phyloP scores from a whole-genome alignment of 2,797 vertebrate genomes.

The Limosa lapponica region DNA sequence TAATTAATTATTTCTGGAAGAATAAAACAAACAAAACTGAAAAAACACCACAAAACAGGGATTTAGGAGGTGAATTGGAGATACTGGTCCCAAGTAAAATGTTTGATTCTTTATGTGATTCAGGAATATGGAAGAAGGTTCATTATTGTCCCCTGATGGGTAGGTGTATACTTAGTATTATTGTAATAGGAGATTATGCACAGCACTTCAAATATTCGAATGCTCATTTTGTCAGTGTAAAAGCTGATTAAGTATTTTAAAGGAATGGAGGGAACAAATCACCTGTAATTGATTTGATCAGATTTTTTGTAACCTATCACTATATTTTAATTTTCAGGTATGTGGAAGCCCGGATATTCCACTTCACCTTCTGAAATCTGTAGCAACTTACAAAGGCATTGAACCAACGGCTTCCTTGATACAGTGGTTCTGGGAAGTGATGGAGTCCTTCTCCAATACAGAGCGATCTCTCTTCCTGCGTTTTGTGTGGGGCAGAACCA shows the following conservation, averaged over 20 bases:
- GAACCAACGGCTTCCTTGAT: conserved; percentile 92
- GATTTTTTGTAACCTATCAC: not conserved
- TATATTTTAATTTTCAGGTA: conserved; percentile 78
- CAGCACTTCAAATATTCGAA: not conserved
- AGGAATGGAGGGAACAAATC: not conserved
- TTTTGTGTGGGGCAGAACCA: conserved; percentile 97
- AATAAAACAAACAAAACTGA: not conserved
- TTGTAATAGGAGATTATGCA: not conserved
- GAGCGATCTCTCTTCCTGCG: conserved; percentile 97
- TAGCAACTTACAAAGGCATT: conserved; percentile 96
- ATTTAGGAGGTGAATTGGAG: not conserved
- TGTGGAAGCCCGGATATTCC: conserved; percentile 99
- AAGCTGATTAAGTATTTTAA: not conserved
- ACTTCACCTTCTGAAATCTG: conserved; percentile 95
- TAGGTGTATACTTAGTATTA: not conserved
- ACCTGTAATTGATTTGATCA: not conserved
- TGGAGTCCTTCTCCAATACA: conserved; percentile 98
- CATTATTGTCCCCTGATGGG: not conserved
- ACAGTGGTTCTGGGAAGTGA: conserved; percentile 99
- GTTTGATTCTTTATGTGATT: not conserved
- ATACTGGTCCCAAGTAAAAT: not conserved
- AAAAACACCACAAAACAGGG: fast-evolving
- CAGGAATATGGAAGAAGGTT: not conserved
- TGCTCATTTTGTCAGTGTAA: not conserved
- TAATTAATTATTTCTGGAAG: not conserved